Base-by-base conservation (phyloP, 2,888 invertebrate genomes). In the Seira musarum region DNA sequence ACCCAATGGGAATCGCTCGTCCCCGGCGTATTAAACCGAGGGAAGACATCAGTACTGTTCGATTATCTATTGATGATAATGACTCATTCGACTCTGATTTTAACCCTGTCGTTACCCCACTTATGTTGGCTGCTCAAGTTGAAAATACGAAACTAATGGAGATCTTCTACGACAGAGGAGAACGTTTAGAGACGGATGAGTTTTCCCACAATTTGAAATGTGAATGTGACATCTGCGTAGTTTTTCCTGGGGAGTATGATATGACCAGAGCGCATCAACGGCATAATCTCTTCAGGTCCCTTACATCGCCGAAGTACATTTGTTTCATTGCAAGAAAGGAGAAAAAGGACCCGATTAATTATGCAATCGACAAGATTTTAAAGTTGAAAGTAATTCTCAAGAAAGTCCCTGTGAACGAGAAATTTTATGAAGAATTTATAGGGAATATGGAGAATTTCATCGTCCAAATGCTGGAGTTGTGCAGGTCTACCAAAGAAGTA, bases 261-360 rank as follows among this genome's bases (percentile, higher is more conserved):
- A 57, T 80, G 69, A 49, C 64, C 6, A 57, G 49, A 46, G 67
- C 75, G 10, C 76, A 81, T 40, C 74, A 82, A 57, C 30, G 83
- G 3, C 66, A 78, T 15, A 53, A 83, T 24, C 76, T 81, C 1
- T 83, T 74, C 66, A 71, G 82, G 49, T 81, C 85, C 0, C 22
- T 79, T 1, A 67, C 77, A 0, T 60, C 70, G 1, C 85, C 85
- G 0, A 68, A 53, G 10, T 82, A 83, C 72, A 80, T 85, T 35
- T 81, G 83, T 35, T 83, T 79, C 60, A 65, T 80, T 6, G 73
- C 82, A 2, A 76, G 71, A 10, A 79, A 53, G 10, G 67, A 66
- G 1, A 60, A 65, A 1, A 49, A 68, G 5, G 85, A 85, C 46
- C 85, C 85, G 0, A 68, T 82, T 1, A 77, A 81, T 17, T 80